phyloP scores from a whole-genome alignment of 2,888 invertebrate genomes.

The Clunio marinus region DNA sequence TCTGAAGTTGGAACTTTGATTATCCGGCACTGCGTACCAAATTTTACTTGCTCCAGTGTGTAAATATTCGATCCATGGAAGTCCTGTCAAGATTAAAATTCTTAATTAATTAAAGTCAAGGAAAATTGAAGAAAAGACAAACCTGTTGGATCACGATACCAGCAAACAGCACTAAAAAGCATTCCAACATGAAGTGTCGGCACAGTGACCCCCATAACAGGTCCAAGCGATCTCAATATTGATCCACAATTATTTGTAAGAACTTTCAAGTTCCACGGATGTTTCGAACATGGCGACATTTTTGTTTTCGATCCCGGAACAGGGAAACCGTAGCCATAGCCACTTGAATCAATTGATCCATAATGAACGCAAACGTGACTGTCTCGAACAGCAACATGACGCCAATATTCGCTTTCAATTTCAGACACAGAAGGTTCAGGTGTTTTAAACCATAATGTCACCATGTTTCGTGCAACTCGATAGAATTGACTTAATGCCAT shows the following conservation, averaged over 20 bases:
- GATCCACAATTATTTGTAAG: conserved; percentile 75
- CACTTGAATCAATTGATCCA: conserved; percentile 82
- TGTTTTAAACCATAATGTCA: conserved; percentile 74
- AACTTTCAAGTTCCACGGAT: conserved; percentile 89
- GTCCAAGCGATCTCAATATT: conserved; percentile 76
- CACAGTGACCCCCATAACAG: conserved; percentile 80
- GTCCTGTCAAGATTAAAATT: no score
- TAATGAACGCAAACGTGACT: conserved; percentile 83
- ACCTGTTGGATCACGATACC: conserved; percentile 91
- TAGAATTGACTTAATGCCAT: conserved; percentile 77
- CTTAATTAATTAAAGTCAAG: no score
- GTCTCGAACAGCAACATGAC: conserved; percentile 66
- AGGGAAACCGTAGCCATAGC: conserved; percentile 79
- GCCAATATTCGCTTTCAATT: conserved; percentile 78
- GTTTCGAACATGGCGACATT: conserved; percentile 70
- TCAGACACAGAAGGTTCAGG: conserved; percentile 62
- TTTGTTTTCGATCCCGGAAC: conserved; percentile 63
- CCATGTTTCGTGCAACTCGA: conserved; percentile 74
- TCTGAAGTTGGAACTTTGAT: conserved; percentile 69
- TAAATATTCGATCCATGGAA: conserved; percentile 89
- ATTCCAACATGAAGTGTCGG: conserved; percentile 90
- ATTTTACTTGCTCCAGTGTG: conserved; percentile 85
- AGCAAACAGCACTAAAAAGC: conserved; percentile 88
- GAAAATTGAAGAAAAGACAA: no score
- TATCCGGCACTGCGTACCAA: conserved; percentile 84